Conservation (phyloP, 1,140 invertebrate species). For the Aphidius gifuensis region DNA sequence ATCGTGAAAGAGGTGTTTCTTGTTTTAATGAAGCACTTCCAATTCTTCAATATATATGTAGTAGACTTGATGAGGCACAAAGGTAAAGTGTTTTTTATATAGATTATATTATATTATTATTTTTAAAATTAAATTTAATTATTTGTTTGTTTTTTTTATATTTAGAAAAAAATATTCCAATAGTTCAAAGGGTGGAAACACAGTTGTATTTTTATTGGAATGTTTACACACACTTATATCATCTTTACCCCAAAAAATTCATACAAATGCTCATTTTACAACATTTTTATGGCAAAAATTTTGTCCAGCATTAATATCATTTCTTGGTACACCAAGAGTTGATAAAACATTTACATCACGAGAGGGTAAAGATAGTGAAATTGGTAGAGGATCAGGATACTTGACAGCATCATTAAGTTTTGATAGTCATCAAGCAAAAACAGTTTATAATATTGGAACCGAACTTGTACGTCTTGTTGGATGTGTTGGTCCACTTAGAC, state of each 20-base stretch:
- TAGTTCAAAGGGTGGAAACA: constrained; percentile 59
- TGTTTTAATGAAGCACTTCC: constrained; percentile 87
- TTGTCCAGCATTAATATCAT: constrained; percentile 81
- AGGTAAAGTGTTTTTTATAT: constrained; percentile 53
- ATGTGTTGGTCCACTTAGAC: constrained; percentile 75
- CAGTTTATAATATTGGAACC: constrained; percentile 82
- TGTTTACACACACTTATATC: constrained; percentile 81
- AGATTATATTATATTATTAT: not conserved
- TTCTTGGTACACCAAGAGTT: constrained; percentile 76
- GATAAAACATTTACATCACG: constrained; percentile 70
- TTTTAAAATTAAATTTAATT: constrained; percentile 25
- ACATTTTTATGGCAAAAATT: constrained; percentile 89
- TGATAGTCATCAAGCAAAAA: constrained; percentile 76
- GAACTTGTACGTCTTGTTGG: constrained; percentile 84
- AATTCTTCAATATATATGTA: constrained; percentile 85
- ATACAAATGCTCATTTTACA: constrained; percentile 78
- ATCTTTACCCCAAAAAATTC: constrained; percentile 75
- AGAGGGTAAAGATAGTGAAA: constrained; percentile 60
- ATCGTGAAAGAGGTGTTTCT: constrained; percentile 69
- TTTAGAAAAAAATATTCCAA: constrained; percentile 53
- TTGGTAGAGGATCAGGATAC: constrained; percentile 70
- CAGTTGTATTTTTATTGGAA: constrained; percentile 77
- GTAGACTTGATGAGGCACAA: constrained; percentile 77
- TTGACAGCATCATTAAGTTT: constrained; percentile 70
- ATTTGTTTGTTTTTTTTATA: not conserved